phyloP scores from a whole-genome alignment of 2,113 vertebrate genomes.

The Procavia capensis region DNA sequence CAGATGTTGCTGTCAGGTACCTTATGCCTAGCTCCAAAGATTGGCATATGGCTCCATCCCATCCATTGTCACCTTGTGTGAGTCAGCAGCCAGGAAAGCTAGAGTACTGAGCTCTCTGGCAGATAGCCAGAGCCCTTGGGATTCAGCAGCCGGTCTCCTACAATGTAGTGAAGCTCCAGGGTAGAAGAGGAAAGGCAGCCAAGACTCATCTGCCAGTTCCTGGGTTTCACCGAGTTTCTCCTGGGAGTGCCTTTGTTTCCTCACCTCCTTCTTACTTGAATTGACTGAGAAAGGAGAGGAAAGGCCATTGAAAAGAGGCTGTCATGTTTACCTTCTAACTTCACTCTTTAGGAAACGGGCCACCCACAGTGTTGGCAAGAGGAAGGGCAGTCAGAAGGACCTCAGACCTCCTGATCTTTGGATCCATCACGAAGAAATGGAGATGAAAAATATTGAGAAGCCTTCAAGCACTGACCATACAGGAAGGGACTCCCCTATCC shows the following conservation, averaged over 20 bases:
- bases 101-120: slow-evolving; percentile 41
- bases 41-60: slow-evolving; percentile 67
- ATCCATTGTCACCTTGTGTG: slow-evolving; percentile 59
- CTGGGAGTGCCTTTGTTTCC: slow-evolving; percentile 53
- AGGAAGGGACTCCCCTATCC: slow-evolving; percentile 90
- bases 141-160: neutral
- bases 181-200: neutral
- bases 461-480: slow-evolving; percentile 88
- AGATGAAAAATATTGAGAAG: slow-evolving; percentile 98
- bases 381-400: slow-evolving; percentile 97
- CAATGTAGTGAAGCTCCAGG: neutral
- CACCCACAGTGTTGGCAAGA: slow-evolving; percentile 92
- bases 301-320: neutral
- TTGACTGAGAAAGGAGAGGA: neutral
- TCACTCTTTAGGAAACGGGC: slow-evolving; percentile 90
- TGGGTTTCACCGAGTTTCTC: neutral
- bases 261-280: slow-evolving; percentile 2
- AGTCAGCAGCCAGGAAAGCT: slow-evolving; percentile 34
- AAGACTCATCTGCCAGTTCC: slow-evolving; percentile 18
- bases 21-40: slow-evolving; percentile 61
- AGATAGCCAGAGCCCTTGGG: neutral
- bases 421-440: slow-evolving; percentile 99
- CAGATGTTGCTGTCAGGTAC: slow-evolving; percentile 73
- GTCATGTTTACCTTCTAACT: slow-evolving; percentile 27
- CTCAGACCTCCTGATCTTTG: slow-evolving; percentile 96